Evolutionary conservation across 2,888 invertebrate species (phyloP).

Genomic region (Adelphocoris suturalis): DNA sequence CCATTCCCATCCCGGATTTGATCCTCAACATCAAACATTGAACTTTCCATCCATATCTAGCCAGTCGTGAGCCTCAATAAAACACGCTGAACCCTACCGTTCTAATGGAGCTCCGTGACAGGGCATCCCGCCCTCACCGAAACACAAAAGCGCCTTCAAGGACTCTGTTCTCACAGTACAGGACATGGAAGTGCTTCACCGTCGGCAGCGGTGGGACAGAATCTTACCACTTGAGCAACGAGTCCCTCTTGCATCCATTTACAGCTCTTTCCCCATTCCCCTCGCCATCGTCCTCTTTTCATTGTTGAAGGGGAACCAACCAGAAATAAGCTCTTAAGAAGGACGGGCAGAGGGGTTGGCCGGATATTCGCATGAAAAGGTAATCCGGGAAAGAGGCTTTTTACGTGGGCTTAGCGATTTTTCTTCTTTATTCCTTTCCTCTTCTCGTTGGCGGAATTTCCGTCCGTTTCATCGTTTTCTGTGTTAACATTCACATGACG

Average conservation of each 20-base stretch:
- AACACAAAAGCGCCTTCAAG: not conserved
- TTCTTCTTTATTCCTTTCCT: not conserved
- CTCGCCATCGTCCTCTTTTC: not conserved
- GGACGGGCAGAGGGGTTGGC: conserved; percentile 9
- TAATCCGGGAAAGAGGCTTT: conserved; percentile 50
- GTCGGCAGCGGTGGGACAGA: not conserved
- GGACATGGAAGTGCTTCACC: not conserved
- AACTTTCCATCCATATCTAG: conserved; percentile 5
- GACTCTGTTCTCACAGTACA: not conserved
- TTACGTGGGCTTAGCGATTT: conserved; percentile 47
- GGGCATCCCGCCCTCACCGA: not conserved
- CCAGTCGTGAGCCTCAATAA: not conserved
- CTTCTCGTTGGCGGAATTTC: not conserved
- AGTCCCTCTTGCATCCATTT: conserved; percentile 8
- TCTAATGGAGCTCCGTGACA: not conserved
- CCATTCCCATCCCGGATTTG: too few species aligned
- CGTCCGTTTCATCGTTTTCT: not conserved
- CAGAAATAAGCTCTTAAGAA: conserved; percentile 31
- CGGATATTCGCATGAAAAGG: conserved; percentile 43
- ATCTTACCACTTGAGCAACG: conserved; percentile 7
- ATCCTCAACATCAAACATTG: not conserved
- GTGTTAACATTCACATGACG: not conserved
- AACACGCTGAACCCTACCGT: not conserved
- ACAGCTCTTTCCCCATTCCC: not conserved
- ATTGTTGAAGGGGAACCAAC: conserved; percentile 18